Conservation (phyloP, 2,113 vertebrate species). For the Mesembrinibis cayennensis region DNA sequence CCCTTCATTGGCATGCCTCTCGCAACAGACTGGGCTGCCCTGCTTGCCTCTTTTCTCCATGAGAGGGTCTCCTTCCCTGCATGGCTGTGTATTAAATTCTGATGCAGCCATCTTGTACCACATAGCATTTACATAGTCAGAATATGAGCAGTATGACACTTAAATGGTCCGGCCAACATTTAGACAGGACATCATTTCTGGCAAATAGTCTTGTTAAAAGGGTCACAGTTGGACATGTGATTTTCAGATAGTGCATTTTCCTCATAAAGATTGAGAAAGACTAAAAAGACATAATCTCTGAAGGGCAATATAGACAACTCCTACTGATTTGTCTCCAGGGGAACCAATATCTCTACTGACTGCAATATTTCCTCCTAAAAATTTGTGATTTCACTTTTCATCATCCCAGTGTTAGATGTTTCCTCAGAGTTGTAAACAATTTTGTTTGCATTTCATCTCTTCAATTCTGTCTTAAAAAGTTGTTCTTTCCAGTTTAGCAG, state of each 20-base stretch:
- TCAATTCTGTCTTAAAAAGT: neutral
- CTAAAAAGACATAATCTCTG: neutral
- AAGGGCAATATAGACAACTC: neutral
- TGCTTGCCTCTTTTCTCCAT: neutral
- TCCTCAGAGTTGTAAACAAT: neutral
- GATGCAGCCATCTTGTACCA: neutral
- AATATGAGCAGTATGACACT: neutral
- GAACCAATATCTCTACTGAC: neutral
- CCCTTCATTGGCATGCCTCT: neutral
- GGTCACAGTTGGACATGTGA: neutral
- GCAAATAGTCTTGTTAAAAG: neutral
- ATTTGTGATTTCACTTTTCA: neutral
- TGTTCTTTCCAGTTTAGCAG: neutral
- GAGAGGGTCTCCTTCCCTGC: neutral
- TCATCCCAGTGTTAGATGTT: neutral
- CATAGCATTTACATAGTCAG: neutral
- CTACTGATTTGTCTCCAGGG: slow-evolving; percentile 3
- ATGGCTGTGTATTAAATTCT: rapidly evolving
- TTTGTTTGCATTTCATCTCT: neutral
- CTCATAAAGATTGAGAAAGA: neutral
- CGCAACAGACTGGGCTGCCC: rapidly evolving
- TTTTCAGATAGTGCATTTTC: neutral
- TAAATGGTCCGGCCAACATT: neutral
- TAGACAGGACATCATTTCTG: neutral
- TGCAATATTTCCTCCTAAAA: neutral